These are phyloP conservation scores for Nettapus auritus DNA, from an alignment of 2,113 vertebrate genomes.

Conservation along the genomic window DNA sequence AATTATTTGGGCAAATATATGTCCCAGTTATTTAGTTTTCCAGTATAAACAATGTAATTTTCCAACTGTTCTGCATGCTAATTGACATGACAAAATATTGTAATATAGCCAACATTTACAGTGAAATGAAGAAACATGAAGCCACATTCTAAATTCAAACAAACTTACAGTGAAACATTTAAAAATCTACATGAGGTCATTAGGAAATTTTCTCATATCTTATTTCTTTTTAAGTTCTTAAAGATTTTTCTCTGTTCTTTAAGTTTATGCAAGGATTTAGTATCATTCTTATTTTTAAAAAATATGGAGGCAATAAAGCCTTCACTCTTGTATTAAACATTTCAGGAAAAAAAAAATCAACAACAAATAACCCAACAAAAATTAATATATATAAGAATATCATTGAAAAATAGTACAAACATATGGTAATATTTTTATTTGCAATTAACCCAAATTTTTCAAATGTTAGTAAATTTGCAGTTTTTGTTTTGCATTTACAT, in stretches of 20 bases:
- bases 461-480: slow-evolving; percentile 62
- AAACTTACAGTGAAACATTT: not conserved
- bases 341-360: not conserved
- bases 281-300: slow-evolving; percentile 7
- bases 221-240: not conserved
- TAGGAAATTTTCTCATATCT: not conserved
- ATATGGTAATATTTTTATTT: slow-evolving; percentile 54
- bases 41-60: not conserved
- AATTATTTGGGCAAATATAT: too few relatives aligned
- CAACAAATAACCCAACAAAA: not conserved
- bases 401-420: slow-evolving; percentile 38
- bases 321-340: not conserved
- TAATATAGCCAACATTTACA: not conserved
- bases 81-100: not conserved
- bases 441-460: not conserved
- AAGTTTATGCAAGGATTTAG: not conserved
- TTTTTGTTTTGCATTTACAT: slow-evolving; percentile 43
- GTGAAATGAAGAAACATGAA: not conserved
- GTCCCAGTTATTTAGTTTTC: not conserved
- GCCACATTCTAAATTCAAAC: not conserved
- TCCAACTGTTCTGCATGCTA: not conserved
- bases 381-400: slow-evolving; percentile 40
- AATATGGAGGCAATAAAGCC: not conserved
- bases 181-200: not conserved
- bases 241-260: not conserved